Evolutionary conservation across 2,113 vertebrate species (phyloP), one percentile per base, ranked within the genome.

Genomic region (Prunella fulvescens): DNA sequence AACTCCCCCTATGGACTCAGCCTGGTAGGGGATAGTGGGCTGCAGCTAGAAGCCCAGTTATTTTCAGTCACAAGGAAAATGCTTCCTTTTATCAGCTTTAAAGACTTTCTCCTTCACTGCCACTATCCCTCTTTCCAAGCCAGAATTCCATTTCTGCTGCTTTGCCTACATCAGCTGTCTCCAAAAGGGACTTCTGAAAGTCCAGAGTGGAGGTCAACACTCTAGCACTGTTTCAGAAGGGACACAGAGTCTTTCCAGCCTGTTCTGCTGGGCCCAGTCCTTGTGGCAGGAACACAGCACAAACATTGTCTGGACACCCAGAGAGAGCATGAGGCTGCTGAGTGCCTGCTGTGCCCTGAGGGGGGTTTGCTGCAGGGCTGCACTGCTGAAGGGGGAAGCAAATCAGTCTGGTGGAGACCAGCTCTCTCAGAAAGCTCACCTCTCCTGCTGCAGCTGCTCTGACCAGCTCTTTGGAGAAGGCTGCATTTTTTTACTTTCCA

Each of bases 331-430:
- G 35, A 64, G 67, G 22, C 35, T 88, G 47, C 47, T 71, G 31
- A 0, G 0, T 50, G 26, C 31, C 31, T 29, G n/a, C 35, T 1
- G 0, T 85, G 51, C 33, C 44, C 62, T 29, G 39, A 10, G 6
- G 17, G 11, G 12, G 28, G 10, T 61, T 90, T 65, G n/a, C 24
- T 31, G 10, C 69, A 44, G 50, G 35, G 12, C 19, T 42, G 39
- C 50, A 12, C 20, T 24, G 4, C 19, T 37, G 13, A 37, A 47
- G 14, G 22, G 12, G 6, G 10, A 42, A 44, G 7, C 23, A 45
- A 35, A 31, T 12, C 35, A 8, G 29, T 45, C 24, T 35, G 42
- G 39, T 33, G 33, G 44, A 72, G 22, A 62, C 1, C 33, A 58
- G 3, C 19, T 80, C 44, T 29, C 26, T 35, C 53, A 62, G 61